Base-by-base conservation (phyloP, 2,113 vertebrate species). In the Lutjanus erythropterus region DNA sequence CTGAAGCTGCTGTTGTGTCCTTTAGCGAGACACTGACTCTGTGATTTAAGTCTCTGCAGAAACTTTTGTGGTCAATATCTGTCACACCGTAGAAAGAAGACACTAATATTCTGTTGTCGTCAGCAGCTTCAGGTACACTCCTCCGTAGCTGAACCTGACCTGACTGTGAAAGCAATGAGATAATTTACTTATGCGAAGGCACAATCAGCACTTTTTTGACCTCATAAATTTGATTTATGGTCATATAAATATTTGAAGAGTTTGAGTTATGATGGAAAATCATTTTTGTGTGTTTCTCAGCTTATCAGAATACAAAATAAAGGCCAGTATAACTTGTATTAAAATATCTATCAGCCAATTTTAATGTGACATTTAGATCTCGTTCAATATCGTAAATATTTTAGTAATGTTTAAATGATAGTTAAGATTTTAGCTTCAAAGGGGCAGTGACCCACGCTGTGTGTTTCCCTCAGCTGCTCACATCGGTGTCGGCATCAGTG, bases 401-500 rank as follows among this genome's bases (percentile, higher is more conserved):
- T 62, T 0, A 41, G 27, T 18, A 25, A 44, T 44, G 1, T 18
- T 50, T 56, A 49, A 75, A 7, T 42, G 23, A n/a, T 39, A 18
- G 35, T 33, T 37, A 3, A 55, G 4, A 8, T 46, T 56, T 8
- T n/a, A 37, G 1, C 47, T 46, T 41, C 9, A 50, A 50, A 33
- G 25, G 8, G 6, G 9, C 15, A 53, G 33, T 61, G 42, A 62
- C 35, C 41, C 9, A 71, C 2, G 4, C 3, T 42, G 60, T 80
- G 14, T 71, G 83, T 76, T 52, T 60, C 46, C 66, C 76, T 23
- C 65, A 97, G 96, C 93, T 85, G 96, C 94, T 62, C 94, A 95
- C 77, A 94, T 92, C 29, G 94, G 96, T 10, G 91, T 96, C 80
- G 96, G 96, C 39, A 96, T 96, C 91, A 95, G 95, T 0, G 95